A percentile compares a stretch with the other conserved stretches of the same genome.
phyloP scores from a whole-genome alignment of 2,888 invertebrate genomes.

The Synergus umbraculus region DNA sequence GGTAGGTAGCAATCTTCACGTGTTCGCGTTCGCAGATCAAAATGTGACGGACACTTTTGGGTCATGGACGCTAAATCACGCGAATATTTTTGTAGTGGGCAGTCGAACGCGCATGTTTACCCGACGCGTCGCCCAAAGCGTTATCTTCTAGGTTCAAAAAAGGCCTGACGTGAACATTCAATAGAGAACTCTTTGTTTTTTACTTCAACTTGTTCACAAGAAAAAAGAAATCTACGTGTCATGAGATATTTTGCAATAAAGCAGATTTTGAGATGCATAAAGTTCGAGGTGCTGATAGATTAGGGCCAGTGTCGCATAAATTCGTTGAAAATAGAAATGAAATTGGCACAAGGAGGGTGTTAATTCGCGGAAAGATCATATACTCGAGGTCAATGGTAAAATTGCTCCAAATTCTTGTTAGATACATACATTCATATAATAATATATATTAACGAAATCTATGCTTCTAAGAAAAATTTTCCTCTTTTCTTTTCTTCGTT shows the following conservation, averaged over 20 bases:
- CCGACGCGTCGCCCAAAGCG: not conserved
- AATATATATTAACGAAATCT: not conserved
- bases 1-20: not conserved
- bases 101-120: not conserved
- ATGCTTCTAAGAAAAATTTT: not conserved
- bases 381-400: slow-evolving; percentile 52
- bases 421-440: slow-evolving; percentile 1
- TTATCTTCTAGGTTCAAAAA: not conserved
- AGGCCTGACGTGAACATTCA: not conserved
- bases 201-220: not conserved
- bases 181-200: not conserved
- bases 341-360: slow-evolving; percentile 57
- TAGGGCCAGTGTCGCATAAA: slow-evolving; percentile 20
- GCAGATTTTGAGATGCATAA: not conserved
- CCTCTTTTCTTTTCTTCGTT: not conserved
- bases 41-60: slow-evolving; percentile 62
- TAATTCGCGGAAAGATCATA: slow-evolving; percentile 56
- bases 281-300: slow-evolving; percentile 11
- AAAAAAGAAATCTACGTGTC: not conserved
- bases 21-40: slow-evolving; percentile 49
- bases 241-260: not conserved
- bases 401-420: slow-evolving; percentile 8
- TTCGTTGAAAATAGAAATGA: slow-evolving; percentile 56
- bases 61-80: slow-evolving; percentile 60
- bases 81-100: slow-evolving; percentile 56